These are phyloP conservation scores for Shinisaurus crocodilurus DNA, from an alignment of 2,113 vertebrate genomes.

Conservation along the genomic window DNA sequence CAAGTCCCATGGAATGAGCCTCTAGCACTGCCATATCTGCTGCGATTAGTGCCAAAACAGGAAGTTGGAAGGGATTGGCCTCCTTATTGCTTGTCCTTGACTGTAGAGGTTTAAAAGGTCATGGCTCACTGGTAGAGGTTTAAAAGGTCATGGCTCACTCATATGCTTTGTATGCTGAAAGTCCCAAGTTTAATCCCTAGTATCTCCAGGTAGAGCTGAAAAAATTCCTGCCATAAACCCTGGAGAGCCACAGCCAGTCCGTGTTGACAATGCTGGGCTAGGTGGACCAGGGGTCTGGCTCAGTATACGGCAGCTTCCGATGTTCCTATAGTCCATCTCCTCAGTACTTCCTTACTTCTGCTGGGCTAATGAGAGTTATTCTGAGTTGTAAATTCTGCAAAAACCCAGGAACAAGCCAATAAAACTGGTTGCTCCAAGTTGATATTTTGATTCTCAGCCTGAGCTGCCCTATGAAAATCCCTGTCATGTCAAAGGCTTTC, in stretches of 20 bases:
- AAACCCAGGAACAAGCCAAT: neutral
- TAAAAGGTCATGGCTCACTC: neutral
- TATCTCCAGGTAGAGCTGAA: too few species aligned
- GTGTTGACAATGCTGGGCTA: too few species aligned
- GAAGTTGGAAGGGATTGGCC: neutral
- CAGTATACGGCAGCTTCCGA: too few species aligned
- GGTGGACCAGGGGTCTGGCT: too few species aligned
- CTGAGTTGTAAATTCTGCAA: neutral
- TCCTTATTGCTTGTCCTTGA: neutral
- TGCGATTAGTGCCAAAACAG: neutral
- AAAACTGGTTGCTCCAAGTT: neutral
- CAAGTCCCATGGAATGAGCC: neutral
- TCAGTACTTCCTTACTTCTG: neutral
- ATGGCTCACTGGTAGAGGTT: too few species aligned
- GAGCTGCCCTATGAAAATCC: neutral
- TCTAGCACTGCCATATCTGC: neutral
- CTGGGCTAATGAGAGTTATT: neutral
- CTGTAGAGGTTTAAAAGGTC: neutral
- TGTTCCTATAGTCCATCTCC: neutral
- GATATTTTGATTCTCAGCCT: neutral
- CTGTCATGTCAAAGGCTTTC: neutral
- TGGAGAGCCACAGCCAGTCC: too few species aligned
- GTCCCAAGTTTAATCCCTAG: too few species aligned
- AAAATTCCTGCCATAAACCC: too few species aligned
- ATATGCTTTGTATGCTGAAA: too few species aligned